Evolutionary conservation across 2,113 vertebrate species (phyloP).

Genomic region (Hypomesus transpacificus): DNA sequence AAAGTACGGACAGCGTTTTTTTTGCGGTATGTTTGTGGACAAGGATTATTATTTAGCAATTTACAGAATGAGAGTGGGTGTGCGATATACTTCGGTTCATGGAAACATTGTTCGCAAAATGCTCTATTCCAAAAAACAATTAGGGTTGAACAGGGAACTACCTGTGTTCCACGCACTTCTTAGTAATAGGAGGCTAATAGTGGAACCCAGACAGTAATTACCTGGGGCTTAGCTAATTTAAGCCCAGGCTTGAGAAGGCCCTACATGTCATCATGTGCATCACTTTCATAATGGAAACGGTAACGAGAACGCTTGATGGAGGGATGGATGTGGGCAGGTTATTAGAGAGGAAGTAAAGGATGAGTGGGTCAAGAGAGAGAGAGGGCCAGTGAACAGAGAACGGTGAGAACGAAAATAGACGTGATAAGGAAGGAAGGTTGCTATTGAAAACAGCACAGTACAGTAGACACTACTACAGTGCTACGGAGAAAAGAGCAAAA

Average conservation of each 20-base stretch:
- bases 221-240: slow-evolving; percentile 12
- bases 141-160: neutral
- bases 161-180: slow-evolving; percentile 1
- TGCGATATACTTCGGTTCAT: slow-evolving; percentile 16
- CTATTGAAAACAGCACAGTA: neutral
- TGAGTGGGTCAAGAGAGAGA: slow-evolving; percentile 27
- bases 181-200: slow-evolving; percentile 15
- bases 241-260: neutral
- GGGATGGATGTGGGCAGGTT: slow-evolving; percentile 28
- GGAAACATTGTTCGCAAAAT: slow-evolving; percentile 16
- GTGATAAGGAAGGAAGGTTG: neutral
- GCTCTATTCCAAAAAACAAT: slow-evolving; percentile 23
- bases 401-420: slow-evolving; percentile 33
- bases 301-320: slow-evolving; percentile 12
- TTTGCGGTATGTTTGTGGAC: no score
- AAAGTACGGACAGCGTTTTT: no score
- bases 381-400: slow-evolving; percentile 41
- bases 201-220: slow-evolving; percentile 4
- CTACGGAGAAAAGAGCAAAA: slow-evolving; percentile 1
- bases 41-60: no score
- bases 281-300: slow-evolving; percentile 5
- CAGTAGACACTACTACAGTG: slow-evolving; percentile 13
- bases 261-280: neutral
- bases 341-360: slow-evolving; percentile 41
- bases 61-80: neutral